Percentiles rank a stretch among this genome's conserved stretches.
Conservation (phyloP, 2,113 vertebrate genomes). For the Pituophis catenifer region DNA sequence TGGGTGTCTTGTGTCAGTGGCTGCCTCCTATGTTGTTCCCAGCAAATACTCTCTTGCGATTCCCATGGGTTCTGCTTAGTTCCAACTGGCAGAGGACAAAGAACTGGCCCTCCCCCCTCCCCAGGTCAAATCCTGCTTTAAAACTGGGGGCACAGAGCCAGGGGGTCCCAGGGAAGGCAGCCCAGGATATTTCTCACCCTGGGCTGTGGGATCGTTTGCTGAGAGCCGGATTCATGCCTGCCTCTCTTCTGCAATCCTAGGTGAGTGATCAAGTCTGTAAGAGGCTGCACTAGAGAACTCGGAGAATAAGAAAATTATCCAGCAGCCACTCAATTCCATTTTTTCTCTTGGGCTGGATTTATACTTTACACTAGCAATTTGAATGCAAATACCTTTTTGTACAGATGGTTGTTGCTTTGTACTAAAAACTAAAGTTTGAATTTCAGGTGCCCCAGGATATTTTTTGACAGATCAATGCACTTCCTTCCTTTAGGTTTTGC, state of each 20-base stretch:
- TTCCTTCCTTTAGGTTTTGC: not conserved
- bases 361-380: not conserved
- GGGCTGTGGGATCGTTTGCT: not conserved
- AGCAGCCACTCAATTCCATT: too few relatives aligned
- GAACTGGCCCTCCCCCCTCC: too few relatives aligned
- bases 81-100: too few relatives aligned
- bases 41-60: not conserved
- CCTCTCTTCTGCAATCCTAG: too few relatives aligned
- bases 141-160: not conserved
- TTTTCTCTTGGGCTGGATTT: not conserved
- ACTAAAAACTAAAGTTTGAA: too few relatives aligned
- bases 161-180: not conserved
- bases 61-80: not conserved
- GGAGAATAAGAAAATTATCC: not conserved
- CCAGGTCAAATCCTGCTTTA: too few relatives aligned
- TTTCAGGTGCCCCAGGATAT: not conserved
- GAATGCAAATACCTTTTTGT: not conserved
- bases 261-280: not conserved
- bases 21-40: not conserved
- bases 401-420: not conserved
- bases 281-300: not conserved
- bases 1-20: not conserved
- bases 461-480: not conserved
- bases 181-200: not conserved
- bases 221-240: not conserved